Evolutionary conservation across 2,113 vertebrate species (phyloP).

Genomic region (Lamprologus callipterus): DNA sequence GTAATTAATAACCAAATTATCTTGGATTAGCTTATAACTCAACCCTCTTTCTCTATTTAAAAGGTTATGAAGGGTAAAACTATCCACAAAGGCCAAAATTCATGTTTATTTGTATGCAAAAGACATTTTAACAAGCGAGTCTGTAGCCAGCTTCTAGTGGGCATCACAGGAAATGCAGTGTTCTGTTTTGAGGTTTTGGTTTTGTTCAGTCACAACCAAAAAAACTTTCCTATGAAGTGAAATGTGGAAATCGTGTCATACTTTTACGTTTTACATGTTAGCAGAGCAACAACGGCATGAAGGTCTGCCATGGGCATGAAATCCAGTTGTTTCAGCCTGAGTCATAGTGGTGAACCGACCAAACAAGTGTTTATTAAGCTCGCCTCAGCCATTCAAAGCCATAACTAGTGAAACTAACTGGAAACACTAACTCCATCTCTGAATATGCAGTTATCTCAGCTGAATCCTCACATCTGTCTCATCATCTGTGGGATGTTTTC

Average conservation of each 20-base stretch:
- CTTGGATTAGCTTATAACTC: not conserved
- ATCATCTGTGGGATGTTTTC: not conserved
- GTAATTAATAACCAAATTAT: not conserved
- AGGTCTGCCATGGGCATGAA: not conserved
- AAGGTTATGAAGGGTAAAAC: not conserved
- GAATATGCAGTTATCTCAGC: not conserved
- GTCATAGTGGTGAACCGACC: not conserved
- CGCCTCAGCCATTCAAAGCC: not conserved
- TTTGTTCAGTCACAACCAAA: not conserved
- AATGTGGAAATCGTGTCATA: not conserved
- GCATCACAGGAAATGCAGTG: not conserved
- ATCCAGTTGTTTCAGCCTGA: not conserved
- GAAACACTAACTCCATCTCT: not conserved
- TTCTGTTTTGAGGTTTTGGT: not conserved
- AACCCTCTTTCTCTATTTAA: not conserved
- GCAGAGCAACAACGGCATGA: not conserved
- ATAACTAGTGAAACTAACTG: not conserved
- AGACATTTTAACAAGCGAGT: not conserved
- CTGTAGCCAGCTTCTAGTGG: not conserved
- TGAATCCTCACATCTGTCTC: not conserved
- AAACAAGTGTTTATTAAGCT: not conserved
- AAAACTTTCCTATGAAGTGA: not conserved
- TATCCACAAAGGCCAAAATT: not conserved
- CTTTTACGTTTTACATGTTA: not conserved
- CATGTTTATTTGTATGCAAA: not conserved